These are phyloP conservation scores for Scolanthus callimorphus DNA, from an alignment of 92 coral and sea anemone species.

Conservation along the genomic window DNA sequence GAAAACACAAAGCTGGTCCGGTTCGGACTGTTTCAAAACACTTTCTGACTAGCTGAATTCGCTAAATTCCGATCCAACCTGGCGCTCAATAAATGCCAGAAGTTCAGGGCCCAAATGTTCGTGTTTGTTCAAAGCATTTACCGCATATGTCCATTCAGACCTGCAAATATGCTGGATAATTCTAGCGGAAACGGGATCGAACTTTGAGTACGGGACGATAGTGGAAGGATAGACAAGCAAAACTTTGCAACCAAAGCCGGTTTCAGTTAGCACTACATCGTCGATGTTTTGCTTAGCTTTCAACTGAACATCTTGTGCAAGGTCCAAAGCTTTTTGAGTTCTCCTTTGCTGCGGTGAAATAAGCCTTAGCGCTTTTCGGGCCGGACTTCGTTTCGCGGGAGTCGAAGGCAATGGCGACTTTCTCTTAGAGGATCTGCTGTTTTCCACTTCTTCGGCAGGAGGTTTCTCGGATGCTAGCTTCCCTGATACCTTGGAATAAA, in stretches of 20 bases:
- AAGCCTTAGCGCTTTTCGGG: neutral
- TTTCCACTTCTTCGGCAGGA: no score
- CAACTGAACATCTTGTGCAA: no score
- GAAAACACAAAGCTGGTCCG: conserved; percentile 26
- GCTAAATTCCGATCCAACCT: conserved; percentile 14
- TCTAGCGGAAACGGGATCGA: no score
- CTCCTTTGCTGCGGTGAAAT: no score
- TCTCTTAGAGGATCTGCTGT: neutral
- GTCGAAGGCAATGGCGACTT: neutral
- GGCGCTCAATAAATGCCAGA: neutral
- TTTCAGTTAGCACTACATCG: neutral
- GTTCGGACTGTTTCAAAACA: conserved; percentile 7
- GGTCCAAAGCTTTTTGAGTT: no score
- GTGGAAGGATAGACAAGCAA: no score
- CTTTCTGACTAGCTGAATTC: conserved; percentile 29
- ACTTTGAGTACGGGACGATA: no score
- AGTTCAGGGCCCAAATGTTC: conserved; percentile 18
- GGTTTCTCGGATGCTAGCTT: no score
- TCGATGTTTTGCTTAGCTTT: neutral
- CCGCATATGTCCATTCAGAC: conserved; percentile 22
- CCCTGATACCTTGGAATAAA: no score
- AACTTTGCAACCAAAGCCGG: no score
- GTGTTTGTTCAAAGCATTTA: conserved; percentile 24
- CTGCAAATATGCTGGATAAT: conserved; percentile 20
- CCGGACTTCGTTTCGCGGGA: conserved; percentile 2